These are phyloP conservation scores for Piprites chloris DNA, from an alignment of 2,113 vertebrate genomes.

Conservation along the genomic window DNA sequence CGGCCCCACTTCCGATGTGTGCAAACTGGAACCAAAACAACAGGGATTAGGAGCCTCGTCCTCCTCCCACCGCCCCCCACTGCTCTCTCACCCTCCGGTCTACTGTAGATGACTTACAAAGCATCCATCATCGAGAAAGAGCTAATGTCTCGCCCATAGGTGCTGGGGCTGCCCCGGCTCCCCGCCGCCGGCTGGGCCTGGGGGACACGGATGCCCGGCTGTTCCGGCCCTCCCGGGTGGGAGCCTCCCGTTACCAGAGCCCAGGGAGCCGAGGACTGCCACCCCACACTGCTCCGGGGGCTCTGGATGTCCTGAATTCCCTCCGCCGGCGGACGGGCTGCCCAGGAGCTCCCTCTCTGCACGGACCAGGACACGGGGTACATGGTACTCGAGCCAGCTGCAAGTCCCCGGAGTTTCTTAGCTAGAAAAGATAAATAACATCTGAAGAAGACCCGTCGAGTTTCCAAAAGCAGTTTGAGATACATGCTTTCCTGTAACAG, in stretches of 20 bases:
- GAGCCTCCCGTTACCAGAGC: not conserved
- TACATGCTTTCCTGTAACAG: not conserved
- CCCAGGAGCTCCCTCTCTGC: not conserved
- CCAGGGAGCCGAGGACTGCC: not conserved
- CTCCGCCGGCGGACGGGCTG: not conserved
- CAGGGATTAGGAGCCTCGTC: not conserved
- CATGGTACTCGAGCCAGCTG: constrained; percentile 13
- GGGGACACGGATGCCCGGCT: too few species aligned
- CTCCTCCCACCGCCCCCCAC: not conserved
- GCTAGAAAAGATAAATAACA: constrained; percentile 58
- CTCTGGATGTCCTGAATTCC: not conserved
- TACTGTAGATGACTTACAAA: not conserved
- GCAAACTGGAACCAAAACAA: not conserved
- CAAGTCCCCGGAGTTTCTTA: not conserved
- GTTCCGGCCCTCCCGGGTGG: not conserved
- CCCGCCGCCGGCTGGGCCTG: too few species aligned
- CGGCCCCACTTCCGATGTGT: not conserved
- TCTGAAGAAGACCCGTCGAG: constrained; percentile 28
- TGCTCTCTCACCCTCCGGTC: not conserved
- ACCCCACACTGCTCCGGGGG: not conserved
- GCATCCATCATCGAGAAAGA: not conserved
- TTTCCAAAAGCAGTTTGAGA: not conserved
- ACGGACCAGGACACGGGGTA: not conserved
- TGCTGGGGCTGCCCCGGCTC: not conserved
- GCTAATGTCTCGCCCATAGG: not conserved